Base-by-base conservation (phyloP, 2,888 invertebrate genomes). In the Drosophila demipolita region DNA sequence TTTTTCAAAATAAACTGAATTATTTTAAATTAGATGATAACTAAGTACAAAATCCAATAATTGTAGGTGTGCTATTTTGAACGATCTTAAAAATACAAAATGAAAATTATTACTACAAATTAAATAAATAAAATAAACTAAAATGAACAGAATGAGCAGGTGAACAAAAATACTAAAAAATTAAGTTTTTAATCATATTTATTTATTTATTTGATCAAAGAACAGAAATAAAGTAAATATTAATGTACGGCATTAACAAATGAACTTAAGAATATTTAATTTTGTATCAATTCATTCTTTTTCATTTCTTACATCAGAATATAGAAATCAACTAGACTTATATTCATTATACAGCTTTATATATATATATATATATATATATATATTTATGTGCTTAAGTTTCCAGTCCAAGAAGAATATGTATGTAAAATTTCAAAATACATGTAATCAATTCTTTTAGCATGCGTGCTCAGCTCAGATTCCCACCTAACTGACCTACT, bases 401-500 rank as follows among this genome's bases (percentile, higher is more conserved):
- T 45, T n/a, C 40, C n/a, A n/a, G 5, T n/a, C 8, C 45, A 45
- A 15, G 23, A 45, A 23, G 20, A 45, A 49, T 26, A n/a, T 20
- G 3, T 45, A 33, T 45, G 17, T 53, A 33, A 53, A 17, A 53
- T 35, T n/a, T 53, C 15, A 6, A 53, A 35, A 3, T 23, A 35
- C 0, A 36, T 36, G 48, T 42, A 58, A 42, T 45, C 40, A 54
- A 26, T 36, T 59, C 26, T 54, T 35, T 50, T n/a, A 20, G 29
- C 17, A 66, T 55, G 49, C 40, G 35, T 33, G 40, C 33, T 42
- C 17, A 8, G 23, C 29, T 53, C 23, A 29, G n/a, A 45, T 63
- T 75, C 62, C 26, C 68, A 79, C 54, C 62, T 57, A 55, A 53
- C 48, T 66, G 66, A 66, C 70, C 63, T 50, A 71, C 60, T 60